Evolutionary conservation across 2,797 vertebrate species (phyloP).

Genomic region (Diplodus sargus): DNA sequence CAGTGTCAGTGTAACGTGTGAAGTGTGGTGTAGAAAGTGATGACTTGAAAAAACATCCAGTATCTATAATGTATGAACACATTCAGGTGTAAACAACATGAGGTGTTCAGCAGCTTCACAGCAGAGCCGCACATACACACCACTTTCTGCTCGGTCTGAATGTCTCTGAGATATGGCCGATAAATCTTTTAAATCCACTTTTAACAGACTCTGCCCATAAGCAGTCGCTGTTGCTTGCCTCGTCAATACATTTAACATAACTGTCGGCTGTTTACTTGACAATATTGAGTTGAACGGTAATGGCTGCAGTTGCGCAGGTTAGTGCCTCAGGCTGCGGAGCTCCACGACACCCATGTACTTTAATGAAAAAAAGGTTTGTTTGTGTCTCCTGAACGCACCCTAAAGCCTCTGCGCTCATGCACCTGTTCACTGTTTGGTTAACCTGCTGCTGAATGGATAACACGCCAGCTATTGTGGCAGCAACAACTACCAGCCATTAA

Average conservation of each 20-base stretch:
- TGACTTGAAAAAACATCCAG: slow-evolving; percentile 46
- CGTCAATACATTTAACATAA: not conserved
- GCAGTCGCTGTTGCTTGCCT: not conserved
- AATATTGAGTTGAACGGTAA: not conserved
- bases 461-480: slow-evolving; percentile 24
- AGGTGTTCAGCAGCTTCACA: slow-evolving; percentile 29
- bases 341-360: not conserved
- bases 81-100: slow-evolving; percentile 25
- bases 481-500: slow-evolving; percentile 18
- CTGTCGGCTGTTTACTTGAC: slow-evolving; percentile 3
- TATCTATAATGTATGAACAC: slow-evolving; percentile 58
- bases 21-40: slow-evolving; percentile 43
- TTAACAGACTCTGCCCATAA: not conserved
- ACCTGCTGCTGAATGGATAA: slow-evolving; percentile 45
- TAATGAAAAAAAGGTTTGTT: slow-evolving; percentile 40
- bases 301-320: slow-evolving; percentile 10
- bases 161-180: slow-evolving; percentile 4
- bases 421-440: slow-evolving; percentile 69
- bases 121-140: not conserved
- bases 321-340: slow-evolving; percentile 18
- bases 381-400: slow-evolving; percentile 39
- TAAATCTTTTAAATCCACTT: slow-evolving; percentile 35
- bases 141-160: slow-evolving; percentile 1
- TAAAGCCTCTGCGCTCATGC: slow-evolving; percentile 44
- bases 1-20: slow-evolving; percentile 26